phyloP scores from a whole-genome alignment of 2,797 vertebrate species.

The Phyllotis vaccarum region DNA sequence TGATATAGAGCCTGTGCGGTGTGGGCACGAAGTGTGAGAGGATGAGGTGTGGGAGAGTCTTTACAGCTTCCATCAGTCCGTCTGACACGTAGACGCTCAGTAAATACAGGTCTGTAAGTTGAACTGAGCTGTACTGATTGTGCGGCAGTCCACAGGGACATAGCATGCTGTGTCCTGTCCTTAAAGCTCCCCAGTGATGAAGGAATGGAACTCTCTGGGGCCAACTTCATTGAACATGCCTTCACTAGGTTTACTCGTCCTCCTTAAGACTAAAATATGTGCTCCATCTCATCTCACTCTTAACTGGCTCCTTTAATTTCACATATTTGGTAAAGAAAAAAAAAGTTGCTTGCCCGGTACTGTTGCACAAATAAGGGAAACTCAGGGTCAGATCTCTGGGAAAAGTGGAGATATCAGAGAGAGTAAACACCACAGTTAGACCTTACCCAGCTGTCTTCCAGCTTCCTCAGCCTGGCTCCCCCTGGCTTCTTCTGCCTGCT shows the following conservation, averaged over 20 bases:
- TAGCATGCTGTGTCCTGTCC: background rate
- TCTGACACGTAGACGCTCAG: background rate
- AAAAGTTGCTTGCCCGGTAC: background rate
- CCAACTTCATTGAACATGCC: background rate
- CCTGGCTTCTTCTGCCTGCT: too few species aligned
- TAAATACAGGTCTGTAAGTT: slow-evolving; percentile 38
- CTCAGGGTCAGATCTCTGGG: too few species aligned
- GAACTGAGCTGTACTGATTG: slow-evolving; percentile 12
- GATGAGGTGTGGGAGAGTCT: slow-evolving; percentile 26
- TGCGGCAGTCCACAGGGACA: background rate
- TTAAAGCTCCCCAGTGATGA: background rate
- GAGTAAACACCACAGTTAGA: too few species aligned
- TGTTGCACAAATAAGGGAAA: too few species aligned
- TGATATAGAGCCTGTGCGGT: slow-evolving; percentile 41
- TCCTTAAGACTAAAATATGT: background rate
- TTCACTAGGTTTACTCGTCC: background rate
- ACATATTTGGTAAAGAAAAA: background rate
- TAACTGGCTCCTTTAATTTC: background rate
- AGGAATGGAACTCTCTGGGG: background rate
- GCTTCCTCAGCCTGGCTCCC: too few species aligned
- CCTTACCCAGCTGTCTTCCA: too few species aligned
- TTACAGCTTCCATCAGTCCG: background rate
- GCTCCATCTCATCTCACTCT: background rate
- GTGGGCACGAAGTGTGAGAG: slow-evolving; percentile 51
- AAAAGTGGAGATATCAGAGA: too few species aligned